These are phyloP conservation scores for Stenopsyche tienmushanensis DNA, from an alignment of 1,140 invertebrate genomes.

Conservation along the genomic window DNA sequence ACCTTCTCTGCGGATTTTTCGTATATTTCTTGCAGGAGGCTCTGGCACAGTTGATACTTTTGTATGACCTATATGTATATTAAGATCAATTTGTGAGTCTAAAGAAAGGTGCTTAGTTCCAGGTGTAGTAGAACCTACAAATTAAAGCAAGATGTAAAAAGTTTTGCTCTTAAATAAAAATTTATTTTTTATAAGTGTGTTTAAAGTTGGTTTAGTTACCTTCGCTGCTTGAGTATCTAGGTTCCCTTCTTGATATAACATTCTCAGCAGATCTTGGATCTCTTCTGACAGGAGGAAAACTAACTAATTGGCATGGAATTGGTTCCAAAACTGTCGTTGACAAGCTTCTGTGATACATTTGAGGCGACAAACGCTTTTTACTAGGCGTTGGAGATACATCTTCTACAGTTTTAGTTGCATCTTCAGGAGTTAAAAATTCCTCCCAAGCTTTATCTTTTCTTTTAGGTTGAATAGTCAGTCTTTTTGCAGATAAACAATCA, in stretches of 20 bases:
- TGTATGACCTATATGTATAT: conserved; percentile 11
- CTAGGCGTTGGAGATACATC: conserved; percentile 30
- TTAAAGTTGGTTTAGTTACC: conserved; percentile 26
- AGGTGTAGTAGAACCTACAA: conserved; percentile 7
- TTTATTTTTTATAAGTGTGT: neutral
- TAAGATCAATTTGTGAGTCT: conserved; percentile 14
- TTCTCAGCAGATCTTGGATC: conserved; percentile 48
- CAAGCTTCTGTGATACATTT: conserved; percentile 52
- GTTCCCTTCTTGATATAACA: conserved; percentile 15
- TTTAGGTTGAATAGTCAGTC: conserved; percentile 26
- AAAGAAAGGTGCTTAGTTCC: conserved; percentile 1
- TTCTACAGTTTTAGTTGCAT: neutral
- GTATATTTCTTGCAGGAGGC: conserved; percentile 35
- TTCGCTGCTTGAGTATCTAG: conserved; percentile 23
- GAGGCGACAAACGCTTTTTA: conserved; percentile 46
- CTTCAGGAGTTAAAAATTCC: conserved; percentile 17
- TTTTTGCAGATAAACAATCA: conserved; percentile 28
- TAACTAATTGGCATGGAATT: conserved; percentile 42
- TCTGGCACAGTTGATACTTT: conserved; percentile 29
- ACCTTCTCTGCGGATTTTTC: conserved; percentile 33
- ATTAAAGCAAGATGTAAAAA: too few species aligned
- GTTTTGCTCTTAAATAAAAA: neutral
- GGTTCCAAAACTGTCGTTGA: conserved; percentile 51
- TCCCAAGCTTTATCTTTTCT: conserved; percentile 31
- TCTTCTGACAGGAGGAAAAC: conserved; percentile 54